phyloP scores from a whole-genome alignment of 2,888 invertebrate species.

The Melanophora roralis region DNA sequence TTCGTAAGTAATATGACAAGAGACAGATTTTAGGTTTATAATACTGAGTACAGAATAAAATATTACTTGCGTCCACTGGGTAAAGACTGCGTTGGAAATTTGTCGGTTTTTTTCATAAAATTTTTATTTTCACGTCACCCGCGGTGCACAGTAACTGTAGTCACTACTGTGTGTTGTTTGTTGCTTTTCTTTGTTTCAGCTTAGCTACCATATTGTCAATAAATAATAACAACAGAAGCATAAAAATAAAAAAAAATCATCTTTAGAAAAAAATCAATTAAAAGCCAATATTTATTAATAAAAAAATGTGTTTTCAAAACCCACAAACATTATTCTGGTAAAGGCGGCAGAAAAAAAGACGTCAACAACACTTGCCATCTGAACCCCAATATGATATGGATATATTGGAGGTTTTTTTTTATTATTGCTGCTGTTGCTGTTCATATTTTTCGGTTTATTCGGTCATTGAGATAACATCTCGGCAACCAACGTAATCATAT shows the following conservation, averaged over 20 bases:
- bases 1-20: too few relatives aligned
- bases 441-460: slow-evolving; percentile 45
- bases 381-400: slow-evolving; percentile 43
- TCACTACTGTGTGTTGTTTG: slow-evolving; percentile 48
- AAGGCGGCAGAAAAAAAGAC: slow-evolving; percentile 20
- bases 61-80: too few relatives aligned
- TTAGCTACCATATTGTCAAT: slow-evolving; percentile 46
- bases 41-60: neutral
- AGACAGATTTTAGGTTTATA: neutral
- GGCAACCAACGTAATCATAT: slow-evolving; percentile 55
- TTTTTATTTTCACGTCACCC: slow-evolving; percentile 15
- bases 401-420: slow-evolving; percentile 20
- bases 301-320: neutral
- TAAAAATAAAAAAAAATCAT: slow-evolving; percentile 26
- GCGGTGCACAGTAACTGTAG: neutral
- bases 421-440: slow-evolving; percentile 4
- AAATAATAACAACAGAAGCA: slow-evolving; percentile 49
- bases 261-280: slow-evolving; percentile 47
- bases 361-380: slow-evolving; percentile 56
- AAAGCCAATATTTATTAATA: slow-evolving; percentile 39
- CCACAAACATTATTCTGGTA: slow-evolving; percentile 7
- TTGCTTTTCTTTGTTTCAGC: slow-evolving; percentile 26
- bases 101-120: neutral
- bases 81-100: neutral
- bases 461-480: slow-evolving; percentile 56